Percentiles rank a stretch among this genome's conserved stretches.
Conservation (phyloP, 2,113 vertebrate species). For the Aphyosemion australe region DNA sequence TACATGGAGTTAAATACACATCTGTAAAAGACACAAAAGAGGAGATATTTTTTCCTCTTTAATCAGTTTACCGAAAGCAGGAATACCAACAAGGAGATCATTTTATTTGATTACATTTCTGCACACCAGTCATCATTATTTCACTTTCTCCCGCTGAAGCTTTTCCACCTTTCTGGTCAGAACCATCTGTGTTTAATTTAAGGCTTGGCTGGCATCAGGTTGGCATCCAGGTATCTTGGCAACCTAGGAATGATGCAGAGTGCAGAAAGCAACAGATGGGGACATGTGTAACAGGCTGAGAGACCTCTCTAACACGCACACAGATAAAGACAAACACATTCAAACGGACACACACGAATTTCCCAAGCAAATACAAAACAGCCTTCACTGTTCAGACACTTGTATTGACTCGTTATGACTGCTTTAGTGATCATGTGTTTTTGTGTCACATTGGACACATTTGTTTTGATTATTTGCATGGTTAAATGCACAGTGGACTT, state of each 20-base stretch:
- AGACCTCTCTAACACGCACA: slow-evolving; percentile 19
- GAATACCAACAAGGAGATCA: background rate
- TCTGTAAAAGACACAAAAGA: background rate
- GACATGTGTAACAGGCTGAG: slow-evolving; percentile 21
- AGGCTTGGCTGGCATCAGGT: slow-evolving; percentile 24
- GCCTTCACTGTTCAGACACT: slow-evolving; percentile 21
- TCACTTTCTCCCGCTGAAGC: background rate
- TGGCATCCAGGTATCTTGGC: slow-evolving; percentile 42
- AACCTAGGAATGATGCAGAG: slow-evolving; percentile 23
- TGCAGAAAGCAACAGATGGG: slow-evolving; percentile 54
- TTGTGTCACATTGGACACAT: too few relatives aligned
- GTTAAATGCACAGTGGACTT: too few relatives aligned
- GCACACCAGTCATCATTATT: too few relatives aligned
- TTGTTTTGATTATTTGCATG: too few relatives aligned
- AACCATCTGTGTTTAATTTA: slow-evolving; percentile 29
- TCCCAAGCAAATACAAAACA: slow-evolving; percentile 23
- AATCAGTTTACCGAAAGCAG: background rate
- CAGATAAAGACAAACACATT: too few relatives aligned
- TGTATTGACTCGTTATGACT: slow-evolving; percentile 18
- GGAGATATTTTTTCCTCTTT: background rate
- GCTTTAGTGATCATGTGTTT: background rate
- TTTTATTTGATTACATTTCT: background rate
- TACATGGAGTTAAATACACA: slow-evolving; percentile 9
- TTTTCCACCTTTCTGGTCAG: slow-evolving; percentile 9
- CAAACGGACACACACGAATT: background rate